Conservation (phyloP, 2,113 vertebrate genomes). For the Protobothrops mucrosquamatus region DNA sequence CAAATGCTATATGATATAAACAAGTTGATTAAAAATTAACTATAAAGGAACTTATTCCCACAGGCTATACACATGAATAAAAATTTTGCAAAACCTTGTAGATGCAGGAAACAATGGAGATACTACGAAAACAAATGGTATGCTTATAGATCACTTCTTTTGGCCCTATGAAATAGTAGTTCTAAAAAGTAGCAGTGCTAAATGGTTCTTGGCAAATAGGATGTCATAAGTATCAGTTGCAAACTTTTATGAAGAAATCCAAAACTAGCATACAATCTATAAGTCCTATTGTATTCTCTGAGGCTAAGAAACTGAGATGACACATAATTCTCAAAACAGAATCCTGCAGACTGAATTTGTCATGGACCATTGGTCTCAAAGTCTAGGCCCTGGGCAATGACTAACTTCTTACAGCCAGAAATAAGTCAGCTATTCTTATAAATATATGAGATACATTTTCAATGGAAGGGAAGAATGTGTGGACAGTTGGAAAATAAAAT, state of each 20-base stretch:
- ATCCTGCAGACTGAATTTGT: neutral
- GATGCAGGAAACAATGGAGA: neutral
- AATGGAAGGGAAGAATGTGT: neutral
- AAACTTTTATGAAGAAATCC: neutral
- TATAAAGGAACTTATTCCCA: neutral
- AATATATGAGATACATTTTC: neutral
- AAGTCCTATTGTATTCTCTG: neutral
- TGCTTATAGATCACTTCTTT: neutral
- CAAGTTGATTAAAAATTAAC: constrained; percentile 13
- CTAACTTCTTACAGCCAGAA: neutral
- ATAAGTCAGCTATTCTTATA: neutral
- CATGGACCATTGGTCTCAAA: neutral
- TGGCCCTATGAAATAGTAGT: neutral
- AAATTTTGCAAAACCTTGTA: neutral
- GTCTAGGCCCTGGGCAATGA: neutral
- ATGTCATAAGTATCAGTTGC: neutral
- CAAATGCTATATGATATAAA: neutral
- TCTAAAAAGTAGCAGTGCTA: neutral
- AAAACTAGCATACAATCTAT: neutral
- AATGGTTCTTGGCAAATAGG: neutral
- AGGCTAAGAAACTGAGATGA: neutral
- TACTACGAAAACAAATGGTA: neutral
- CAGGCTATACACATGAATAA: neutral
- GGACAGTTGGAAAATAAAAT: neutral
- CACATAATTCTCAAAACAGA: neutral